Evolutionary conservation across 2,888 invertebrate genomes (phyloP), one percentile per base, ranked within the genome.

Genomic region (Mactromeris polynyma): DNA sequence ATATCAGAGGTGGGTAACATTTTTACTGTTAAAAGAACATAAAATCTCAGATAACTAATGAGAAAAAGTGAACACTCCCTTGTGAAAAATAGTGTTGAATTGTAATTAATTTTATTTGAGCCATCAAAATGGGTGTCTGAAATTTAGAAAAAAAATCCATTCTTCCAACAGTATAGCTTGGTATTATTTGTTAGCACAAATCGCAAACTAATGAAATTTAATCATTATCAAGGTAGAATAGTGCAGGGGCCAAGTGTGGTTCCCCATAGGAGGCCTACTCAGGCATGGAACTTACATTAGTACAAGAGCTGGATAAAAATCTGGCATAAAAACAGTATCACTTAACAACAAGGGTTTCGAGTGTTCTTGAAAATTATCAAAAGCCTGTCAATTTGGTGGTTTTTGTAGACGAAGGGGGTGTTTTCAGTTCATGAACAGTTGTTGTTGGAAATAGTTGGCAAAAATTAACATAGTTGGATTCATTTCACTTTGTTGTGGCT

Each of bases 241-340:
- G 11, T 73, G 14, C 19, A 73, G 9, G 17, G 73, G 33, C 64
- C 51, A 78, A 89, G 89, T 85, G 79, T 46, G 73, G 58, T 64
- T 81, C 89, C 84, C 84, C 84, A 78, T 73, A 19, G 86, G 89
- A 87, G 33, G 33, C 84, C 89, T 51, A 46, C 78, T 83, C 84
- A 86, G 51, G 58, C 69, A 54, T 80, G 64, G 78, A 89, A 87
- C 87, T 42, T 87, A 87, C 83, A 87, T 82, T 78, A 87, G 82
- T 83, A 40, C 17, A 19, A 73, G 85, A 77, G 82, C 33, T n/a
- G 79, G 87, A 82, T 82, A 77, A 54, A 78, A 79, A 87, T 87
- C 87, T 83, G 79, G 51, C 87, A 87, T 83, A 82, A 87, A 87
- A 87, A 87, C 4, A 7, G 51, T 86, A 86, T 86, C 85, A 86